These are phyloP conservation scores for Campylomormyrus tamandua DNA, from an alignment of 2,113 vertebrate species.

Conservation along the genomic window DNA sequence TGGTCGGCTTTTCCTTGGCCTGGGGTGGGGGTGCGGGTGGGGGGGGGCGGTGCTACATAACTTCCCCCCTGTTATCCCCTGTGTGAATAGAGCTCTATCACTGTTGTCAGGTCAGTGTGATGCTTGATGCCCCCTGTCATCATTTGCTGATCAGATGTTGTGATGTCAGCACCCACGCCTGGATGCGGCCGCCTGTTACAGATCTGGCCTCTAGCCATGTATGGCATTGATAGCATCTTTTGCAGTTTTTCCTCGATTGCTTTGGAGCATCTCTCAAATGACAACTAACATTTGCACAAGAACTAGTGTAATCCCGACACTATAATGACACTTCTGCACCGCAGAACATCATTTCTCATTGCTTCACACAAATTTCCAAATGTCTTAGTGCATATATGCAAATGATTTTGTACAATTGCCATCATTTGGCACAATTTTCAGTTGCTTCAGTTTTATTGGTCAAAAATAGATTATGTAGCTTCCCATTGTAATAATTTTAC, in stretches of 20 bases:
- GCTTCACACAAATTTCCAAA: not conserved
- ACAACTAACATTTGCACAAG: not conserved
- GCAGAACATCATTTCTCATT: not conserved
- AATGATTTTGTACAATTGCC: not conserved
- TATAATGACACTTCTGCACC: not conserved
- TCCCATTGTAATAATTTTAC: not conserved
- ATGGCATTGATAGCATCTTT: not conserved
- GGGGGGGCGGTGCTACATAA: not conserved
- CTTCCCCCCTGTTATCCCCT: not conserved
- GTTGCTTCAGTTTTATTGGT: not conserved
- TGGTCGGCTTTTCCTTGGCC: not conserved
- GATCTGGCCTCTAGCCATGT: not conserved
- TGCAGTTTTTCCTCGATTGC: not conserved
- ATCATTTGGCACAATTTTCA: not conserved
- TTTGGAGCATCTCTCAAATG: not conserved
- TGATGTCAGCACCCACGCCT: not conserved
- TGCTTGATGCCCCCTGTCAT: not conserved
- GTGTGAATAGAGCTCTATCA: not conserved
- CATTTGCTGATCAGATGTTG: not conserved
- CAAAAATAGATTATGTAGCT: not conserved
- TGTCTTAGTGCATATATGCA: not conserved
- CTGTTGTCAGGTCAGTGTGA: not conserved
- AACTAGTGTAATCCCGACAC: not conserved
- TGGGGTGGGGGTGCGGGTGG: not conserved
- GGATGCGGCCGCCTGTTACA: not conserved